Conservation (phyloP, 2,797 vertebrate species). For the Thunnus albacares region DNA sequence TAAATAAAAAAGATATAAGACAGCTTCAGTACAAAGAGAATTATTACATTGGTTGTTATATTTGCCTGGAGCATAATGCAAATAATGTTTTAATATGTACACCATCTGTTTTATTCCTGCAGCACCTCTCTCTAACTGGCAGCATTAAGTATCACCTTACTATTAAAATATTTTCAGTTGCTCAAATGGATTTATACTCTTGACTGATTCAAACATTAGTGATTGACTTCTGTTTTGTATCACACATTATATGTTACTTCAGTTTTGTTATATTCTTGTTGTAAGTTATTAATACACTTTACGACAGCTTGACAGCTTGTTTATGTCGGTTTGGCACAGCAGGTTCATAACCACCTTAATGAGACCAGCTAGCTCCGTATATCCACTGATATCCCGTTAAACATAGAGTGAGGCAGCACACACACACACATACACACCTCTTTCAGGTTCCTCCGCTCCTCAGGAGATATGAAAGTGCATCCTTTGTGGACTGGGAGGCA, state of each 20-base stretch:
- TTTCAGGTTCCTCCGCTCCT: conserved; percentile 80
- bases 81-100: neutral
- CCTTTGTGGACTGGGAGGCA: conserved; percentile 88
- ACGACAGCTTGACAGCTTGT: too few relatives aligned
- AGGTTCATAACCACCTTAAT: too few relatives aligned
- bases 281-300: too few relatives aligned
- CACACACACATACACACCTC: conserved; percentile 82
- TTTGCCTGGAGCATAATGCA: neutral
- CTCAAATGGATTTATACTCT: neutral
- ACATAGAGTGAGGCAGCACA: too few relatives aligned
- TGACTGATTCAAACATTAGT: neutral
- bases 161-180: too few relatives aligned
- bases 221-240: too few relatives aligned
- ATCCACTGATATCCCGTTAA: too few relatives aligned
- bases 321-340: too few relatives aligned
- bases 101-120: neutral
- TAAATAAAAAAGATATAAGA: neutral
- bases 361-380: too few relatives aligned
- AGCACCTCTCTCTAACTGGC: neutral
- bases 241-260: too few relatives aligned
- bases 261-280: too few relatives aligned
- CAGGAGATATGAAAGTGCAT: conserved; percentile 82
- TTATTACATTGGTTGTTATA: too few relatives aligned
- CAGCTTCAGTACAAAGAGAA: neutral
- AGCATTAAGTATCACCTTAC: neutral